Evolutionary conservation across 2,113 vertebrate genomes (phyloP), one percentile per base, ranked within the genome.

Genomic region (Anser cygnoides): DNA sequence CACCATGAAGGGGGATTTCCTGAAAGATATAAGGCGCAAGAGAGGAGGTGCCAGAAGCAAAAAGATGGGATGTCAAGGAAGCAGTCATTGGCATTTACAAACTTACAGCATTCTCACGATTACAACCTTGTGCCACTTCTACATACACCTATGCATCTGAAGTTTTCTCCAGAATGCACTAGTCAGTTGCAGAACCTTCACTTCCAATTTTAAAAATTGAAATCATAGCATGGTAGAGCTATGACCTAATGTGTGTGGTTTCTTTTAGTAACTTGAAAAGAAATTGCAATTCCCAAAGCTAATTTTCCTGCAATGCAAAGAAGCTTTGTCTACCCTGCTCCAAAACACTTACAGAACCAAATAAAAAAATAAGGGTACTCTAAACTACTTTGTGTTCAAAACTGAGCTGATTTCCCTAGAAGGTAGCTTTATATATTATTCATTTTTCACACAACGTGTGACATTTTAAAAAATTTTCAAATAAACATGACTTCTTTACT

Each of bases 401-500:
- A 57, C 5, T 52, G 14, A 83, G 41, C 22, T 41, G n/a, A 92
- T 90, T 65, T 70, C 35, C 50, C 62, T 66, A 87, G 26, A 95
- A 46, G 41, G 58, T 19, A 82, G 66, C 70, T 93, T 89, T 49
- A 58, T 43, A 35, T 65, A 87, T 58, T 87, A 70, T 85, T 80
- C 0, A 31, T 84, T 87, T 96, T 89, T 87, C 33, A 83, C 39
- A 72, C 44, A 78, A 59, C 46, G 49, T 20, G 11, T 84, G 85
- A 84, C 68, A 93, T 84, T 84, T 22, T 5, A 70, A 94, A 87
- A 70, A 72, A 70, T 66, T 62, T 70, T 58, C 52, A 97, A 96
- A 93, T 25, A 95, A 94, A 96, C 87, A 92, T 46, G 55, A 91
- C 77, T 93, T 93, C 95, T 90, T 5, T 19, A 87, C 89, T 92